Percentiles rank a stretch among this genome's conserved stretches.
These are phyloP conservation scores for Progne subis DNA, from an alignment of 2,113 vertebrate species.

Conservation along the genomic window DNA sequence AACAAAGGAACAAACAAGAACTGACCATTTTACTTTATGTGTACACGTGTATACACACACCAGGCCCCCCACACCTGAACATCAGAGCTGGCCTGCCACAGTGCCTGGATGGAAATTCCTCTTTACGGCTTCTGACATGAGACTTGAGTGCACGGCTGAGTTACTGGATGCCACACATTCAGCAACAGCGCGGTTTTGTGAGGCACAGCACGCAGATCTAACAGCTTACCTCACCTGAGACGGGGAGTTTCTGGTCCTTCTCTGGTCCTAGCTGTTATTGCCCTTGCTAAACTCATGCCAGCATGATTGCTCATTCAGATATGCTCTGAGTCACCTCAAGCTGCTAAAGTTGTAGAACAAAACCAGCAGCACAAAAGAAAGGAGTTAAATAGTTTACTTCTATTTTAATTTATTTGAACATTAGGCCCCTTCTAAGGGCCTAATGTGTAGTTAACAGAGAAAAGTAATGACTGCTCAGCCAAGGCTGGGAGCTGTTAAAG, in stretches of 20 bases:
- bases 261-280: background rate
- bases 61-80: background rate
- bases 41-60: rapidly evolving
- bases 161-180: background rate
- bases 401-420: background rate
- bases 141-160: background rate
- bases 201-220: background rate
- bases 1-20: background rate
- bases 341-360: constrained; percentile 11
- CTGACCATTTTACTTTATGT: background rate
- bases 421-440: background rate
- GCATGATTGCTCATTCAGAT: background rate
- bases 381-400: background rate
- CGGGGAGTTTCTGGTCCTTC: background rate
- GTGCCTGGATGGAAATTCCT: background rate
- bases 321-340: background rate
- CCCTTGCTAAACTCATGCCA: background rate
- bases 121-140: rapidly evolving
- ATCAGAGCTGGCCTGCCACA: background rate
- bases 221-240: background rate
- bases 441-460: background rate
- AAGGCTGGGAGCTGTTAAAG: background rate
- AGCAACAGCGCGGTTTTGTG: background rate
- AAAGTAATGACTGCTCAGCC: background rate
- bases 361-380: background rate